Base-by-base conservation (phyloP, 1,140 invertebrate genomes). In the Plectrocnemia conspersa region DNA sequence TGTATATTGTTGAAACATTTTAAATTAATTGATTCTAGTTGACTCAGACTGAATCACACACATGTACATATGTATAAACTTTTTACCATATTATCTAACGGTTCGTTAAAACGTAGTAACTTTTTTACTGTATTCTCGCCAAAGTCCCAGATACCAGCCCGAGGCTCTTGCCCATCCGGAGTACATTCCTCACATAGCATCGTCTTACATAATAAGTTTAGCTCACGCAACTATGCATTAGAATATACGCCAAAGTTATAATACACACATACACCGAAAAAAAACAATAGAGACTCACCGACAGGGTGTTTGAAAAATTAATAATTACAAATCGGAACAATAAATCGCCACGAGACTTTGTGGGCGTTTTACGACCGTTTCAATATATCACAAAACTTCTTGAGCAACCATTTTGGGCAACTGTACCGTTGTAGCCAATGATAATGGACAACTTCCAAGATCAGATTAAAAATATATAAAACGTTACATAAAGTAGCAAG, bases 121-220 rank as follows among this genome's bases (percentile, higher is more conserved):
- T 7, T 29, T n/a, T 7, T 29, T 7, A 7, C 6, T n/a, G 7
- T n/a, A n/a, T 7, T 7, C 27, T 7, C 6, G 27, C 27, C 27
- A n/a, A 29, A 29, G 27, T 7, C 27, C 7, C 27, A 7, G 27
- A 29, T 7, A 29, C 27, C 27, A n/a, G 27, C 27, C 27, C n/a
- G 27, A 46, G 44, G 19, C 23, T 46, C 9, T 23, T 13, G 13
- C 44, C 16, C n/a, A 10, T 11, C 11, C 19, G 24, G 18, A 46
- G 44, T 29, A 15, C 44, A 46, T 46, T 46, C 44, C 24, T 46
- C 44, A 32, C 44, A 46, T 27, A 46, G 23, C 44, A 46, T 46
- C 44, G 24, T 11, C 44, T 46, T 46, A 46, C 44, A 46, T 46
- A 46, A 46, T 18, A 46, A 46, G 44, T 15, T 16, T 10, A 32